phyloP scores from a whole-genome alignment of 1,140 invertebrate genomes.

The Procambarus clarkii region DNA sequence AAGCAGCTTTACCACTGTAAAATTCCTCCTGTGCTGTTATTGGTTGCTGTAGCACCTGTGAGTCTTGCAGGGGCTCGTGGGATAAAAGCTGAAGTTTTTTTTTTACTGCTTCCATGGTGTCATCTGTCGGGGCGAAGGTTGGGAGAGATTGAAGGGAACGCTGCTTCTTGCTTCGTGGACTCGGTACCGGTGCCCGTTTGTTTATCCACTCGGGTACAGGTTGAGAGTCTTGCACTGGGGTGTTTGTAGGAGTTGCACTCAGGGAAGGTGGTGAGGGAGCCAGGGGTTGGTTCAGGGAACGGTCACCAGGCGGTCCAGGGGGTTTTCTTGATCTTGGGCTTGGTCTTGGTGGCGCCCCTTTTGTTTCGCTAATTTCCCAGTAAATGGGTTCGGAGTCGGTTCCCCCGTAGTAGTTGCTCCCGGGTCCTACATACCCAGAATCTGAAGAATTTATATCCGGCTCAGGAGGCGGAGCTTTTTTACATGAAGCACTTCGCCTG shows the following conservation, averaged over 20 bases:
- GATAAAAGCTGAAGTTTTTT: constrained; percentile 64
- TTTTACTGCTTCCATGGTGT: constrained; percentile 52
- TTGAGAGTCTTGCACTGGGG: neutral
- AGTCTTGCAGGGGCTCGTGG: constrained; percentile 10
- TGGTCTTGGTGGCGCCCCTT: constrained; percentile 36
- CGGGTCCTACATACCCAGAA: constrained; percentile 52
- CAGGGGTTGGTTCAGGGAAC: neutral
- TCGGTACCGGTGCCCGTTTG: constrained; percentile 45
- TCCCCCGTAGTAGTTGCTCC: constrained; percentile 9
- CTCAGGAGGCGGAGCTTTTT: neutral
- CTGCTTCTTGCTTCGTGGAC: constrained; percentile 55
- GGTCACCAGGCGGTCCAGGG: constrained; percentile 12
- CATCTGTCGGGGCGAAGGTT: constrained; percentile 25
- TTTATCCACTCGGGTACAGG: constrained; percentile 48
- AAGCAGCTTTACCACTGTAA: constrained; percentile 62
- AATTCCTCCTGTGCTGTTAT: constrained; percentile 21
- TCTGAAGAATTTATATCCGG: constrained; percentile 39
- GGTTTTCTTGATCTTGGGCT: constrained; percentile 51
- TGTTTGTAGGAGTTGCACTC: neutral
- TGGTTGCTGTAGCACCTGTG: neutral
- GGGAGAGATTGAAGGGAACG: constrained; percentile 57
- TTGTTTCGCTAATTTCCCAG: constrained; percentile 59
- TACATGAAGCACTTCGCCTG: neutral
- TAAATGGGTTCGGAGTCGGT: constrained; percentile 48
- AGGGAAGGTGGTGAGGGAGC: neutral